Evolutionary conservation across 2,113 vertebrate genomes (phyloP).

Genomic region (Myrmecobius fasciatus): DNA sequence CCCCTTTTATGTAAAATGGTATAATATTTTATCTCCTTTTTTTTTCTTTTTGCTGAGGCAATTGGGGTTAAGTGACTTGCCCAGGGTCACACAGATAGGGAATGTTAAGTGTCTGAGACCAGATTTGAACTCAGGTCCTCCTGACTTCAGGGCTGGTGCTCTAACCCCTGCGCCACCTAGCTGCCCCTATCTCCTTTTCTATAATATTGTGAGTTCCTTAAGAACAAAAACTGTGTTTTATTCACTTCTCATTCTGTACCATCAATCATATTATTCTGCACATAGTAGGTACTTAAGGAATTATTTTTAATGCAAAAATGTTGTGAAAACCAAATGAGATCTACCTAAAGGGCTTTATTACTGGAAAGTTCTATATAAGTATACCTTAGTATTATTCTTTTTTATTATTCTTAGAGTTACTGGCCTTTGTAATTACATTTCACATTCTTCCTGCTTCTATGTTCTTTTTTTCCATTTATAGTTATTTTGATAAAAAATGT

Average conservation of each 20-base stretch:
- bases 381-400: background rate
- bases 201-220: background rate
- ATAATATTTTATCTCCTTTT: background rate
- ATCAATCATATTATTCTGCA: background rate
- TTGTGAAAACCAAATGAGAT: background rate
- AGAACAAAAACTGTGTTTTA: background rate
- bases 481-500: slow-evolving; percentile 20
- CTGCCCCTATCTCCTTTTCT: background rate
- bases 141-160: too few relatives aligned
- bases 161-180: too few relatives aligned
- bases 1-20: background rate
- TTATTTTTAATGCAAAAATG: background rate
- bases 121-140: too few relatives aligned
- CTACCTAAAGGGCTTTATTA: background rate
- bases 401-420: slow-evolving; percentile 1
- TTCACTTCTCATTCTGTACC: background rate
- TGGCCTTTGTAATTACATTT: background rate
- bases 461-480: background rate
- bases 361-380: background rate
- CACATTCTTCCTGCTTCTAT: slow-evolving; percentile 2
- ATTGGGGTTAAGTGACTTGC: too few relatives aligned
- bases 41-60: too few relatives aligned
- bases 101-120: too few relatives aligned
- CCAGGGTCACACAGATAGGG: too few relatives aligned
- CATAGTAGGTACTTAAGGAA: background rate